Percentiles rank a stretch among this genome's conserved stretches.
Evolutionary conservation across 2,113 vertebrate species (phyloP).

Genomic region (Pavo muticus): DNA sequence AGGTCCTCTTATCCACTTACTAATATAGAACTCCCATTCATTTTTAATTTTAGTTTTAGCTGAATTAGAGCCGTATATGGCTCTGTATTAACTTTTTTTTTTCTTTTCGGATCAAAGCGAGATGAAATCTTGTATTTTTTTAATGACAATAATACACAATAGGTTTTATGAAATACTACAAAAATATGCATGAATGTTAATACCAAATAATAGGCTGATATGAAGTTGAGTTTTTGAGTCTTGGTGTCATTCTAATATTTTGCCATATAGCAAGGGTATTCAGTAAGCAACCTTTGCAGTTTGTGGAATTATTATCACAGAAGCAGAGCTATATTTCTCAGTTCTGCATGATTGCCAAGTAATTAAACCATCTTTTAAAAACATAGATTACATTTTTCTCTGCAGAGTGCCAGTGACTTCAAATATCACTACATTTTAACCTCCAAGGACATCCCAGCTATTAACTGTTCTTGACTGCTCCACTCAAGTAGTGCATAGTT

Average conservation of each 20-base stretch:
- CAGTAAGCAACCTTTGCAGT: conserved; percentile 7
- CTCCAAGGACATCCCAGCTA: conserved; percentile 22
- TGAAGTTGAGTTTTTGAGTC: conserved; percentile 1
- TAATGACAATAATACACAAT: background rate
- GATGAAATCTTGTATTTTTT: background rate
- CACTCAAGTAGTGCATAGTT: background rate
- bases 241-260: background rate
- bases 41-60: conserved; percentile 14
- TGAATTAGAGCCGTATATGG: background rate
- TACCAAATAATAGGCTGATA: background rate
- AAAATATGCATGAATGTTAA: background rate
- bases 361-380: conserved; percentile 59
- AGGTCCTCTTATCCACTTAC: background rate
- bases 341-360: conserved; percentile 46
- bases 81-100: background rate
- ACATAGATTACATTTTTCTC: conserved; percentile 35
- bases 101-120: background rate
- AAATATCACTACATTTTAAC: conserved; percentile 31
- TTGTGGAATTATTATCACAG: conserved; percentile 32
- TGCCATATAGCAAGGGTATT: background rate
- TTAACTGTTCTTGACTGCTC: conserved; percentile 24
- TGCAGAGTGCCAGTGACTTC: conserved; percentile 6
- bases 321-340: conserved; percentile 45
- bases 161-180: background rate
- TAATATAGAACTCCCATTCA: background rate